Evolutionary conservation across 2,888 invertebrate species (phyloP).

Genomic region (Tipula helvola): DNA sequence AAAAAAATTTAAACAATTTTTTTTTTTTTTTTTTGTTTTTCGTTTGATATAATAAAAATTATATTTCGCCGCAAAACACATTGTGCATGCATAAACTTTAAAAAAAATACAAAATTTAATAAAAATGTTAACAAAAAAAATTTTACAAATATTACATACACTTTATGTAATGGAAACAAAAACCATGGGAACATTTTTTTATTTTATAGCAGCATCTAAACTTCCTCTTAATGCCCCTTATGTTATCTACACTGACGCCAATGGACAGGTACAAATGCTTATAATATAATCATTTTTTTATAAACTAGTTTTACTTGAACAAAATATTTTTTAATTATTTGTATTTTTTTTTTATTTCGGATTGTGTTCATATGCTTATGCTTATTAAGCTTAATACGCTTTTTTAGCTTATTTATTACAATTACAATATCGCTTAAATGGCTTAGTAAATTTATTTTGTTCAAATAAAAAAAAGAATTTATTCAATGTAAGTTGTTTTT

Average conservation of each 20-base stretch:
- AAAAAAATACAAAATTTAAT: background rate
- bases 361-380: background rate
- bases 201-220: conserved; percentile 36
- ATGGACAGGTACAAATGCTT: conserved; percentile 67
- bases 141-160: background rate
- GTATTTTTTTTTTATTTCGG: background rate
- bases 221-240: conserved; percentile 83
- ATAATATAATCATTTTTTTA: background rate
- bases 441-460: background rate
- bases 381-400: background rate
- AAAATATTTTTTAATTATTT: background rate
- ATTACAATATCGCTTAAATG: background rate
- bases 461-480: background rate
- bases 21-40: background rate
- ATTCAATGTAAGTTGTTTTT: background rate
- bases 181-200: background rate
- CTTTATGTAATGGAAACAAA: conserved; percentile 5
- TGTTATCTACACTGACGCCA: conserved; percentile 91
- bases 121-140: background rate
- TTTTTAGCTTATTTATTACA: background rate
- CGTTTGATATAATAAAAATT: background rate
- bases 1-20: background rate
- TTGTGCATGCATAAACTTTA: conserved; percentile 9
- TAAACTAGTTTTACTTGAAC: background rate
- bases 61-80: background rate